Evolutionary conservation across 2,888 invertebrate species (phyloP), one percentile per base, ranked within the genome.

Genomic region (Physocephala rufipes): DNA sequence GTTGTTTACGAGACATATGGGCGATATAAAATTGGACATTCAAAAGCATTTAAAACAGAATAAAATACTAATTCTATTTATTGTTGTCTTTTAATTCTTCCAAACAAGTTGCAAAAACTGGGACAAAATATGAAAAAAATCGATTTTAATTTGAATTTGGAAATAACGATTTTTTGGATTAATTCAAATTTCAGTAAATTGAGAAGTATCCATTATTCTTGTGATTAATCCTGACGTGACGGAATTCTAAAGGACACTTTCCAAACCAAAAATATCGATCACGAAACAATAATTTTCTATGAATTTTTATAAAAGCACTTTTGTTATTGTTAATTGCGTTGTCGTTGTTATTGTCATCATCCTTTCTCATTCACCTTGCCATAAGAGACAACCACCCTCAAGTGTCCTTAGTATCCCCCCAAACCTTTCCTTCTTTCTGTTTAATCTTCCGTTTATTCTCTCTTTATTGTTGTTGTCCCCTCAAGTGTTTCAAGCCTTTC

Each of bases 11-110:
- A 28, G 26, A 65, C 36, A 30, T 3, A 43, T 36, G 13, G 28
- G 21, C 7, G 49, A 47, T 2, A 15, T 16, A 21, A 64, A 49
- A 49, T 24, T 47, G 28, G 1, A 19, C 30, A 65, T 51, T 36
- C 30, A 36, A 19, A 12, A 63, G 45, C 9, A 63, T 30, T 24
- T 30, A 36, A 30, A 53, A 63, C 2, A 30, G 43, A 63, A 21
- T 19, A 58, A n/a, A 36, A 58, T 64, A 28, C 13, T 53, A 61
- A 75, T 70, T 77, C 73, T 77, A 74, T 75, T 76, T 76, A 76
- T 77, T 78, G 78, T 77, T 78, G 78, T 78, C 76, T 76, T 76
- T 76, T 76, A 76, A 77, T 70, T 74, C 75, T 74, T 76, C 70
- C 66, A 74, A 73, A 43, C 51, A 55, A 67, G 70, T 59, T 61